These are phyloP conservation scores for Idris sp. DNA, from an alignment of 1,140 invertebrate species.

Conservation along the genomic window DNA sequence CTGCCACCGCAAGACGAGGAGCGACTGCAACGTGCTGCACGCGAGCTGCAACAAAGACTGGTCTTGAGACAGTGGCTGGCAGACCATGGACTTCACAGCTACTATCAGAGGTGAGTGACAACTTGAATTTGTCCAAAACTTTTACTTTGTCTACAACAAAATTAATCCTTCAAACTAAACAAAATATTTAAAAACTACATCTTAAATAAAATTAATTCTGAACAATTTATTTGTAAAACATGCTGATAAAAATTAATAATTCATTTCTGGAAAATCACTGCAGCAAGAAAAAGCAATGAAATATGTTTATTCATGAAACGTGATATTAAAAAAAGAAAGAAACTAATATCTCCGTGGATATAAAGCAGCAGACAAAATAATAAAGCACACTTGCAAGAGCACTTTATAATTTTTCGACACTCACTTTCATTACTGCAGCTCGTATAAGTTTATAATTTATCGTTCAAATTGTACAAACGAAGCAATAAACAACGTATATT, in stretches of 20 bases:
- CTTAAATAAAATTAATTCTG: too few relatives aligned
- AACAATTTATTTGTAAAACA: too few relatives aligned
- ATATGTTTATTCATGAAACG: too few relatives aligned
- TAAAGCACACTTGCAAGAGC: not conserved
- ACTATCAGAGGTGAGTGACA: slow-evolving; percentile 83
- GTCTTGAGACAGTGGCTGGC: slow-evolving; percentile 89
- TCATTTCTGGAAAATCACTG: too few relatives aligned
- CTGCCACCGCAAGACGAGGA: slow-evolving; percentile 88
- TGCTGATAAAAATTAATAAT: too few relatives aligned
- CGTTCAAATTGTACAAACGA: not conserved
- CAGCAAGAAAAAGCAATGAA: too few relatives aligned
- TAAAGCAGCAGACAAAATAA: not conserved
- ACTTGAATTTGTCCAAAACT: slow-evolving; percentile 5
- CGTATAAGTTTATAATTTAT: slow-evolving; percentile 10
- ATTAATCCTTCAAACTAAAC: too few relatives aligned
- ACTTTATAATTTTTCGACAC: slow-evolving; percentile 14
- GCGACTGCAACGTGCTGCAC: slow-evolving; percentile 86
- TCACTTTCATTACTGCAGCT: slow-evolving; percentile 10
- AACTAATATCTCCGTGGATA: not conserved
- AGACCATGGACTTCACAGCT: slow-evolving; percentile 85
- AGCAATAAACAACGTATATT: slow-evolving; percentile 18
- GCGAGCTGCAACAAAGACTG: slow-evolving; percentile 87
- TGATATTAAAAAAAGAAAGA: too few relatives aligned
- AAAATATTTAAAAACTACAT: too few relatives aligned
- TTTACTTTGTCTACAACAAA: not conserved